phyloP scores from a whole-genome alignment of 2,888 invertebrate genomes.

The Biston stratarius region DNA sequence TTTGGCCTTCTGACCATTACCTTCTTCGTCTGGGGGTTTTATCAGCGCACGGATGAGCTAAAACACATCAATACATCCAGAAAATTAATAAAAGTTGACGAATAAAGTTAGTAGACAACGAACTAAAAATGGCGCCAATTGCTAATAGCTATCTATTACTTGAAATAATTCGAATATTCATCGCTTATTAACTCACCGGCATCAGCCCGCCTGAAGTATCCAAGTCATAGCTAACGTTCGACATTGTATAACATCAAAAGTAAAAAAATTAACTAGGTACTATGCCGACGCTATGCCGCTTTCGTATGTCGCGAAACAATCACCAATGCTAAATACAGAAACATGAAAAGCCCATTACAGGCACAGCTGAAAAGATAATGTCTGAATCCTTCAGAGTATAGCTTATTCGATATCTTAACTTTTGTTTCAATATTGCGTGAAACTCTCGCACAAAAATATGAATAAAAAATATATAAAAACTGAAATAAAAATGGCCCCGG shows the following conservation, averaged over 20 bases:
- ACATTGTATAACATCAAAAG: conserved; percentile 63
- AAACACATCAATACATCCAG: conserved; percentile 48
- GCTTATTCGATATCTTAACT: too few species aligned
- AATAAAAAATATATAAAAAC: too few species aligned
- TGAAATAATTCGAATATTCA: conserved; percentile 2
- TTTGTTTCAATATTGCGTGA: too few species aligned
- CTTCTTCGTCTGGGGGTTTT: conserved; percentile 94
- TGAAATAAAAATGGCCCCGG: too few species aligned
- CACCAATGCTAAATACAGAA: too few species aligned
- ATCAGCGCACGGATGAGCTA: conserved; percentile 96
- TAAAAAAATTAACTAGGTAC: neutral
- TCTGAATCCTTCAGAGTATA: too few species aligned
- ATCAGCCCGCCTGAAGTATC: conserved; percentile 93
- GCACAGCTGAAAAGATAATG: too few species aligned
- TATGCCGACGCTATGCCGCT: too few species aligned
- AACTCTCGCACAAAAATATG: too few species aligned
- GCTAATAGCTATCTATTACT: conserved; percentile 27
- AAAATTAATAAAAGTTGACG: neutral
- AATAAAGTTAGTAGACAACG: too few species aligned
- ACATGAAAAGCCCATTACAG: too few species aligned
- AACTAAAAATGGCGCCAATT: conserved; percentile 60
- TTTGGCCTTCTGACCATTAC: conserved; percentile 85
- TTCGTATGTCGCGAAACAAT: too few species aligned
- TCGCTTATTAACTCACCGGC: conserved; percentile 90
- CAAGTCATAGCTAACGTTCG: conserved; percentile 90